These are phyloP conservation scores for Melipona quadrifasciata DNA, from an alignment of 1,140 invertebrate species.

Conservation along the genomic window DNA sequence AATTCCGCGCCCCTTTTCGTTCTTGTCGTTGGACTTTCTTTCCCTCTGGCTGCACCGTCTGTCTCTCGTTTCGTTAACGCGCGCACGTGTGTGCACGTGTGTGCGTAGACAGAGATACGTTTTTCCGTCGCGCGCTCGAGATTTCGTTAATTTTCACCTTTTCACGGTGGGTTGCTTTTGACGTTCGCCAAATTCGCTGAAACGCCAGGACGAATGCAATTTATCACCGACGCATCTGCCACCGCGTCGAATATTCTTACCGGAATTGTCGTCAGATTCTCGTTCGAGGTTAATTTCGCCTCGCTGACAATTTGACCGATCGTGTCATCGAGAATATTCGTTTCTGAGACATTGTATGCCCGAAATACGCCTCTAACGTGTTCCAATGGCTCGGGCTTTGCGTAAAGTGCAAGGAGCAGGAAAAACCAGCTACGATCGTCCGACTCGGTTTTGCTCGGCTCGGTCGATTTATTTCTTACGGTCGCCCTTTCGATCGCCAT, in stretches of 20 bases:
- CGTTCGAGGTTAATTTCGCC: background rate
- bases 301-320: too few relatives aligned
- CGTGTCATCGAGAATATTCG: too few relatives aligned
- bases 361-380: too few relatives aligned
- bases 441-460: conserved; percentile 36
- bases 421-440: background rate
- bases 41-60: background rate
- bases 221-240: conserved; percentile 8
- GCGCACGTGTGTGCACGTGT: background rate
- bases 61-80: conserved; percentile 19
- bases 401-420: too few relatives aligned
- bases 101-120: background rate
- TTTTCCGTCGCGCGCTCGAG: background rate
- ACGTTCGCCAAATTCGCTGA: conserved; percentile 17
- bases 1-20: conserved; percentile 4
- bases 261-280: background rate
- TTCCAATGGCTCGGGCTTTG: too few relatives aligned
- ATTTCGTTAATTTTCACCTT: conserved; percentile 31
- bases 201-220: conserved; percentile 17
- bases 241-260: background rate
- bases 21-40: background rate
- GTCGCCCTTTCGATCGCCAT: conserved; percentile 44
- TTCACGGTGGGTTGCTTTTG: conserved; percentile 14
- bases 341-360: too few relatives aligned
- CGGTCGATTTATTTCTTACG: conserved; percentile 50